Percentiles rank a stretch among this genome's conserved stretches.
Evolutionary conservation across 2,888 invertebrate genomes (phyloP).

Genomic region (Clusia tigrina): DNA sequence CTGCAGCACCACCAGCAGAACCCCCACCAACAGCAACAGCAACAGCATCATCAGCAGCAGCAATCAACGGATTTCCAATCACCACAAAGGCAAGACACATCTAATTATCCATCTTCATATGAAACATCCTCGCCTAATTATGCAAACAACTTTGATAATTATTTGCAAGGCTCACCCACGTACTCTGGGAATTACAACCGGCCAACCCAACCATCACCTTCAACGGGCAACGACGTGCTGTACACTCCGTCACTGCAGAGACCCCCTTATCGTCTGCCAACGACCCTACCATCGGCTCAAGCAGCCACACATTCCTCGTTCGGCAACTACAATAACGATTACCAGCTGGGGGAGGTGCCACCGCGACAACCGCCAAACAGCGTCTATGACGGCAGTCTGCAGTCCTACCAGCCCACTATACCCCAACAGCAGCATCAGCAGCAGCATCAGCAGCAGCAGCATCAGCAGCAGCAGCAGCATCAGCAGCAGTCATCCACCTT

Average conservation of each 20-base stretch:
- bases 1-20: slow-evolving; percentile 30
- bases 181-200: slow-evolving; percentile 20
- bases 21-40: too few relatives aligned
- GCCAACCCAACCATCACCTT: background rate
- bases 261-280: slow-evolving; percentile 20
- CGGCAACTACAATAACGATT: slow-evolving; percentile 5
- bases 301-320: slow-evolving; percentile 16
- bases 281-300: slow-evolving; percentile 11
- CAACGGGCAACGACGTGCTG: background rate
- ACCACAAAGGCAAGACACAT: slow-evolving; percentile 33
- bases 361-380: slow-evolving; percentile 39
- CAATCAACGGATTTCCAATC: slow-evolving; percentile 38
- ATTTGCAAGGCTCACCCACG: slow-evolving; percentile 47
- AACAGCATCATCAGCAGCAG: slow-evolving; percentile 24
- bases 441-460: slow-evolving; percentile 39
- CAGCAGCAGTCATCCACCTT: slow-evolving; percentile 38
- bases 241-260: background rate
- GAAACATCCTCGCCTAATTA: slow-evolving; percentile 52
- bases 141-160: slow-evolving; percentile 61
- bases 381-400: too few relatives aligned
- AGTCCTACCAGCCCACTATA: slow-evolving; percentile 39
- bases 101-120: slow-evolving; percentile 27
- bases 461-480: slow-evolving; percentile 12
- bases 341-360: slow-evolving; percentile 50
- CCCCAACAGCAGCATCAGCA: slow-evolving; percentile 36